Percentiles rank a stretch among this genome's conserved stretches.
These are phyloP conservation scores for Sinocyclocheilus maitianheensis DNA, from an alignment of 2,113 vertebrate genomes.

Conservation along the genomic window DNA sequence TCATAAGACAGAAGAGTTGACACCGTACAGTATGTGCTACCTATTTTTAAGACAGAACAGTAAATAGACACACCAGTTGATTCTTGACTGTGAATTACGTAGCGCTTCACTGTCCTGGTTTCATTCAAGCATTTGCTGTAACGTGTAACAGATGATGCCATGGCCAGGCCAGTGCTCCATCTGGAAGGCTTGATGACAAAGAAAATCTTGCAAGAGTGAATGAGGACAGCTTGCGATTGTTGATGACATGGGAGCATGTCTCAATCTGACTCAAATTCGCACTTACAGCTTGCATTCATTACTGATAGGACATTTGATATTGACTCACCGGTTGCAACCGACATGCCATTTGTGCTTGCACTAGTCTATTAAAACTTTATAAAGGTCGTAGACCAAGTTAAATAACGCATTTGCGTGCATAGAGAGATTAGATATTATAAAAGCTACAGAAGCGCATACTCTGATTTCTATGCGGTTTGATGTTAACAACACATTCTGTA, in stretches of 20 bases:
- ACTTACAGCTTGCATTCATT: slow-evolving; percentile 14
- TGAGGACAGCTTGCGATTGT: slow-evolving; percentile 34
- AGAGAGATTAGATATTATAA: neutral
- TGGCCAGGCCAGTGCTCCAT: slow-evolving; percentile 39
- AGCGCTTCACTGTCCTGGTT: neutral
- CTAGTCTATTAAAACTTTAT: slow-evolving; percentile 19
- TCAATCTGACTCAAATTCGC: slow-evolving; percentile 47
- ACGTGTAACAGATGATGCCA: slow-evolving; percentile 15
- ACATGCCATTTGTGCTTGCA: neutral
- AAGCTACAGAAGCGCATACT: neutral
- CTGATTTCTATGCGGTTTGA: neutral
- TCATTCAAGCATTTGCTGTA: slow-evolving; percentile 30
- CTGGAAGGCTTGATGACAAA: slow-evolving; percentile 40
- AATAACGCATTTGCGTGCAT: neutral
- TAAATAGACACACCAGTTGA: neutral
- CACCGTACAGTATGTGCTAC: neutral
- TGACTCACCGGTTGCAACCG: slow-evolving; percentile 9
- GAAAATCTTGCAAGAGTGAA: slow-evolving; percentile 8
- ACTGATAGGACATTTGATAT: slow-evolving; percentile 43
- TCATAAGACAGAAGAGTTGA: neutral
- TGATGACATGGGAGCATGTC: slow-evolving; percentile 33
- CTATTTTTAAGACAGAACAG: slow-evolving; percentile 3
- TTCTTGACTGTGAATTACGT: neutral
- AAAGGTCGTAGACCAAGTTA: slow-evolving; percentile 12
- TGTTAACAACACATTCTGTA: neutral